These are phyloP conservation scores for Agonopterix arenella DNA, from an alignment of 2,888 invertebrate genomes.

Conservation along the genomic window DNA sequence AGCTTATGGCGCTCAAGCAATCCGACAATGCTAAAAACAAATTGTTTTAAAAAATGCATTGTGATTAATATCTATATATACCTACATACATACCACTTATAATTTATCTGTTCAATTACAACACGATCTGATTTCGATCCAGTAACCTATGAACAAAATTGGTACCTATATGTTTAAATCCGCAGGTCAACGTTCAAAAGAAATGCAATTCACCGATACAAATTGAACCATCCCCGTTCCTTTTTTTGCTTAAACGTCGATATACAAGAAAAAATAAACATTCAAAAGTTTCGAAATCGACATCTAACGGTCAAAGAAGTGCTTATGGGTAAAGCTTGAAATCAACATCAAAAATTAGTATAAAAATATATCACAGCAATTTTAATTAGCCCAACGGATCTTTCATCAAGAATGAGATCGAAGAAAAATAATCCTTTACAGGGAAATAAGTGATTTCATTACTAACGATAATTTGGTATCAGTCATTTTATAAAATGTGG, in stretches of 20 bases:
- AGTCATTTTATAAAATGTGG: background rate
- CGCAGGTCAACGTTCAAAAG: background rate
- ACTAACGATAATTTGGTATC: constrained; percentile 2
- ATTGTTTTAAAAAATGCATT: background rate
- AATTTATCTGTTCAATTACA: background rate
- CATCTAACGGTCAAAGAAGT: constrained; percentile 38
- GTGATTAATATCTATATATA: background rate
- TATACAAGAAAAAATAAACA: constrained; percentile 26
- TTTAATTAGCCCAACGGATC: constrained; percentile 59
- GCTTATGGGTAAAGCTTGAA: constrained; percentile 43
- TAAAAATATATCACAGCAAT: constrained; percentile 74
- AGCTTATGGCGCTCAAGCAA: too few species aligned
- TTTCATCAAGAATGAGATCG: constrained; percentile 20
- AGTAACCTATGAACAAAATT: background rate
- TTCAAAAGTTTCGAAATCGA: constrained; percentile 37
- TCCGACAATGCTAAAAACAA: too few species aligned
- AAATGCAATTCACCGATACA: constrained; percentile 3
- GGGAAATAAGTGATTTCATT: constrained; percentile 15
- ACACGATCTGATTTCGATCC: background rate
- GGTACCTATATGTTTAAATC: background rate
- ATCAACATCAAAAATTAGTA: constrained; percentile 53
- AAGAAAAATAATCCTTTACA: constrained; percentile 10
- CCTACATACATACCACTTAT: background rate
- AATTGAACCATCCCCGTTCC: constrained; percentile 52
- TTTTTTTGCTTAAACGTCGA: constrained; percentile 26